A percentile compares a stretch with the other conserved stretches of the same genome.
Evolutionary conservation across 1,140 invertebrate genomes (phyloP).

Genomic region (roundworm (Caenorhabditis elegans)): DNA sequence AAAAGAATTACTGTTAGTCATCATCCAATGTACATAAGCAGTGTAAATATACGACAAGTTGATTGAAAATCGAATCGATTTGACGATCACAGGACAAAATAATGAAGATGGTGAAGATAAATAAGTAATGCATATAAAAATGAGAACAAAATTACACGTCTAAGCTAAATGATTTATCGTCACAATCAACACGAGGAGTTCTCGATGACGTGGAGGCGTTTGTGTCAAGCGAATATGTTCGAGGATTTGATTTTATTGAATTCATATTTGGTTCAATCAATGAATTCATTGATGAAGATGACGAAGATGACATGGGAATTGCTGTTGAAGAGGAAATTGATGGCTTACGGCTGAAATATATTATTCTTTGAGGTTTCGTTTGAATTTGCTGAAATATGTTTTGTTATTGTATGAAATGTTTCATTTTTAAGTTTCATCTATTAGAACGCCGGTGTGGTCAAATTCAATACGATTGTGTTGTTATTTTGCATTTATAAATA

Average conservation of each 20-base stretch:
- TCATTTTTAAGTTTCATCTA: too few species aligned
- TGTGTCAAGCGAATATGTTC: conserved; percentile 3
- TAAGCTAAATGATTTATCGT: conserved; percentile 27
- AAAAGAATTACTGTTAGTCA: neutral
- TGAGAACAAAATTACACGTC: neutral
- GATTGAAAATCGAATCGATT: neutral
- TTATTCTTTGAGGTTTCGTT: too few species aligned
- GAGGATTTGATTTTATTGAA: conserved; percentile 13
- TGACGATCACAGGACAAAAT: neutral
- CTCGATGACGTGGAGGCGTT: conserved; percentile 8
- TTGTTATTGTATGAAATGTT: too few species aligned
- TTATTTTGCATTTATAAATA: too few species aligned
- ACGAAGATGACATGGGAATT: neutral
- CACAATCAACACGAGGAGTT: neutral
- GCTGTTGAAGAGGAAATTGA: neutral
- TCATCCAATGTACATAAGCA: neutral
- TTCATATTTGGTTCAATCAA: neutral
- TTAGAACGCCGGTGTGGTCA: too few species aligned
- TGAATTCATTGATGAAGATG: neutral
- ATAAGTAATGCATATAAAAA: neutral
- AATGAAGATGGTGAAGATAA: neutral
- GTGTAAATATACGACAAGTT: neutral
- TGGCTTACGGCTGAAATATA: neutral
- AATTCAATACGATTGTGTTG: too few species aligned
- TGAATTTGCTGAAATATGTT: too few species aligned